Evolutionary conservation across 2,797 vertebrate genomes (phyloP), one percentile per base, ranked within the genome.

Genomic region (Myiotriccus ornatus): DNA sequence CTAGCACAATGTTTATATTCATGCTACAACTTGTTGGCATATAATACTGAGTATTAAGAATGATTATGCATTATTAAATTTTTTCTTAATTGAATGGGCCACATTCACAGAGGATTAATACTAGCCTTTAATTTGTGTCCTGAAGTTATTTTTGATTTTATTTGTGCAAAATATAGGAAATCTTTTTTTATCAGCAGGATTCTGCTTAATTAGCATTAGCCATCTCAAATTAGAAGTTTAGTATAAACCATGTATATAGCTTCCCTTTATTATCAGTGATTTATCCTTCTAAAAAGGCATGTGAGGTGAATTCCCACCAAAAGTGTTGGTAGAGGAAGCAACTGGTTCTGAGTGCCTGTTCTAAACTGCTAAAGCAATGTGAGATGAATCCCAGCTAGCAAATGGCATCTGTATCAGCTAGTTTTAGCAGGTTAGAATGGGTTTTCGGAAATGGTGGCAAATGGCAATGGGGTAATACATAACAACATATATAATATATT

Each of bases 1-100:
- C 60, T 87, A 92, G 35, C 14, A 84, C 68, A 83, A 60, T 67
- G 32, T 93, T 95, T 93, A 63, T 76, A 87, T 85, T 93, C 84
- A 81, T 83, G 71, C 43, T 85, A 78, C 86, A 91, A 71, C 52
- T 76, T 84, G 30, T 44, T 90, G 84, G 64, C 75, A 74, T 74
- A 25, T 59, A 77, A 87, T 80, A 74, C 75, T 14, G 20, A 68
- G 14, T 83, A 55, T 30, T 84, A 9, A 2, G 43, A 89, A 80
- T 78, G 12, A 82, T 76, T 84, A 84, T 53, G 30, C n/a, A 43
- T 46, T n/a, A 46, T 20, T 64, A 15, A 14, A 56, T 81, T 87
- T 89, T 89, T 92, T 80, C 60, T 83, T 82, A 82, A 56, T 73
- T 73, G 65, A 95, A 91, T 79, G 37, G 14, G 23, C 20, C 7